A percentile compares a stretch with the other conserved stretches of the same genome.
Conservation (phyloP, 30 jellyfish, hydroid and myxozoan species). For the Turritopsis dohrnii region DNA sequence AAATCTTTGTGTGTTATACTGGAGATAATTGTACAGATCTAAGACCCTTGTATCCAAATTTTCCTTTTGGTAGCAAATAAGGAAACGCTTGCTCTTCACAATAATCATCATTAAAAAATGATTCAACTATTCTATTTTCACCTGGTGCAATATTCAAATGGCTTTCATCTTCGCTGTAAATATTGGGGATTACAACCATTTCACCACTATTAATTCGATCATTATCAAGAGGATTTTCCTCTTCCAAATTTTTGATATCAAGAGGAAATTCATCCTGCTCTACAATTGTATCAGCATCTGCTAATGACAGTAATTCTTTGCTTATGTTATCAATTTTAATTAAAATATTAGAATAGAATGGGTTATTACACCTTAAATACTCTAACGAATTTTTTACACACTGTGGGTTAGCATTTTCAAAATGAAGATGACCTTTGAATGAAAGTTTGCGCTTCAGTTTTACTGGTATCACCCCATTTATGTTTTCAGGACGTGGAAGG, state of each 20-base stretch:
- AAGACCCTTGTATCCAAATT: conserved; percentile 12
- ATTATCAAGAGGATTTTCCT: not conserved
- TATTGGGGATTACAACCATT: not conserved
- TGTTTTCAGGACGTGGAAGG: not conserved
- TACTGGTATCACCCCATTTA: not conserved
- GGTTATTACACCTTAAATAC: not conserved
- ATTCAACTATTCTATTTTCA: not conserved
- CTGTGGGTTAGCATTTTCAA: not conserved
- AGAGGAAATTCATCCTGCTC: not conserved
- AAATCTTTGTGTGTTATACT: not conserved
- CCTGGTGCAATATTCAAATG: conserved; percentile 8
- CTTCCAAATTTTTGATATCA: not conserved
- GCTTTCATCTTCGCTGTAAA: not conserved
- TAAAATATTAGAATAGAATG: not conserved
- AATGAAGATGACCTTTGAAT: not conserved
- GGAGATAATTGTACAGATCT: not conserved
- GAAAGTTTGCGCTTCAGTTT: not conserved
- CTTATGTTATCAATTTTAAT: not conserved
- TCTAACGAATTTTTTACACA: not conserved
- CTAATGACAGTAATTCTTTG: not conserved
- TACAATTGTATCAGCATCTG: conserved; percentile 10
- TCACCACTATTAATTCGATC: conserved; percentile 1
- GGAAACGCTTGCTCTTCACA: conserved; percentile 17
- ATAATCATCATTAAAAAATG: conserved; percentile 12
- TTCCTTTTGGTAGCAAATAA: not conserved